These are phyloP conservation scores for Rhadinocentrus ornatus DNA, from an alignment of 2,797 vertebrate species.

Conservation along the genomic window DNA sequence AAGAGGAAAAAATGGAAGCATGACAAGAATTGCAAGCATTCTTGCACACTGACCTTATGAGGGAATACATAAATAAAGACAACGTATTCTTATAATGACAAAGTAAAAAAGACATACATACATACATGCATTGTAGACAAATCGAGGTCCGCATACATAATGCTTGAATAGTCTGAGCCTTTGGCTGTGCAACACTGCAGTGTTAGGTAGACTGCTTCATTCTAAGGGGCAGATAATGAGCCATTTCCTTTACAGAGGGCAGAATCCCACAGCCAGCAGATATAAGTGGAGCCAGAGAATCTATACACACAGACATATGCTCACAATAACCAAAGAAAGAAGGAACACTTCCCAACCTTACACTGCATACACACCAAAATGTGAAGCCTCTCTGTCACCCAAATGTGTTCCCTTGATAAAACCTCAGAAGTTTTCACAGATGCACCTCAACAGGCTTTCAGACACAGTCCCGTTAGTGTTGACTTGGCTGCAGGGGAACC, in stretches of 20 bases:
- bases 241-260: constrained; percentile 60
- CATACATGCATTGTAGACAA: constrained; percentile 12
- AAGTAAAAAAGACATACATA: constrained; percentile 8
- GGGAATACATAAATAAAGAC: constrained; percentile 18
- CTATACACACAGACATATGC: constrained; percentile 14
- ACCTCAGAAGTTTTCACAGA: constrained; percentile 33
- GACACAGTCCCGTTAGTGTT: constrained; percentile 12
- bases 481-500: constrained; percentile 51
- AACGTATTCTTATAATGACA: constrained; percentile 2
- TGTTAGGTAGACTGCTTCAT: constrained; percentile 46
- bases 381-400: constrained; percentile 65
- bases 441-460: constrained; percentile 24
- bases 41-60: constrained; percentile 6
- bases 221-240: constrained; percentile 62
- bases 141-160: constrained; percentile 21
- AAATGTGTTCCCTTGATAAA: constrained; percentile 67
- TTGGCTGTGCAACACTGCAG: constrained; percentile 48
- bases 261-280: constrained; percentile 53
- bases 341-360: constrained; percentile 36
- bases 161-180: constrained; percentile 33
- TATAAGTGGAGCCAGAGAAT: constrained; percentile 46
- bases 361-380: constrained; percentile 34
- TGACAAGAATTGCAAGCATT: constrained; percentile 7
- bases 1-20: constrained; percentile 37
- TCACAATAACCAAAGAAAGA: constrained; percentile 22